Conservation (phyloP, 2,888 invertebrate species). For the Crocallis elinguaria region DNA sequence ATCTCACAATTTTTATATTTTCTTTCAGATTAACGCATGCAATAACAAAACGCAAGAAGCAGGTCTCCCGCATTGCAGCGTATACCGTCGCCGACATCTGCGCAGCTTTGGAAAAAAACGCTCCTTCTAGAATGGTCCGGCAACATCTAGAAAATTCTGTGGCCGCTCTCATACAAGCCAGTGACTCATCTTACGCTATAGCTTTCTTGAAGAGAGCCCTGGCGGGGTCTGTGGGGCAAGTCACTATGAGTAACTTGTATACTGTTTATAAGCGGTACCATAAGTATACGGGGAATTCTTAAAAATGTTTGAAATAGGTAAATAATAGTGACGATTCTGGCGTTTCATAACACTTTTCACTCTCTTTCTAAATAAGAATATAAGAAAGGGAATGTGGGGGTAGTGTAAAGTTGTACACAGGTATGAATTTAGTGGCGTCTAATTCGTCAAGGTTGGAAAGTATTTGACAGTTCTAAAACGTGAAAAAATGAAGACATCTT, state of each 20-base stretch:
- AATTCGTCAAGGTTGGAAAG: too few species aligned
- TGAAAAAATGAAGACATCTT: too few species aligned
- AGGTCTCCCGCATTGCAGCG: constrained; percentile 72
- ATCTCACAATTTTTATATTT: neutral
- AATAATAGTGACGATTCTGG: too few species aligned
- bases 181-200: constrained; percentile 68
- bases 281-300: constrained; percentile 78
- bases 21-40: constrained; percentile 71
- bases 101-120: constrained; percentile 58
- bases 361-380: too few species aligned
- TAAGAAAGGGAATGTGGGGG: too few species aligned
- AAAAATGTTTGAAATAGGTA: too few species aligned
- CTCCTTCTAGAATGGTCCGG: constrained; percentile 62
- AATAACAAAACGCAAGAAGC: constrained; percentile 71
- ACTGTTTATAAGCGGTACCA: constrained; percentile 77
- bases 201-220: constrained; percentile 71
- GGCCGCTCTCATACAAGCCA: constrained; percentile 64
- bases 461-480: too few species aligned
- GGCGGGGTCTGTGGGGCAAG: constrained; percentile 66
- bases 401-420: too few species aligned
- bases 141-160: constrained; percentile 75
- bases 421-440: too few species aligned
- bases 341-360: too few species aligned
- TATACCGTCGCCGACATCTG: constrained; percentile 76
- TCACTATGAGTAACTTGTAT: constrained; percentile 72